A percentile compares a stretch with the other conserved stretches of the same genome.
phyloP scores from a whole-genome alignment of 2,888 invertebrate genomes.

The Cantharis flavilabris region DNA sequence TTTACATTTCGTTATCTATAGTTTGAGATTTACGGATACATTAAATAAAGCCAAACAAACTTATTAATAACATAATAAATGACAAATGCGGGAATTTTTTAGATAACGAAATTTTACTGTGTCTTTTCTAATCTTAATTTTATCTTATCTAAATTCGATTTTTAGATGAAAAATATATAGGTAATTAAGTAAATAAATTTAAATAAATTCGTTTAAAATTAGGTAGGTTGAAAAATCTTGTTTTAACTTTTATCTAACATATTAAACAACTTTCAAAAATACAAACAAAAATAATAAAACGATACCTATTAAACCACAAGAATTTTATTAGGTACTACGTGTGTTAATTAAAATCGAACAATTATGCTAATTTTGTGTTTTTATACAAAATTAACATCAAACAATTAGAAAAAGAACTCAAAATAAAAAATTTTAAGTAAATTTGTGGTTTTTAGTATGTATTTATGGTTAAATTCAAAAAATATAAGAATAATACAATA shows the following conservation, averaged over 20 bases:
- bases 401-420: no score
- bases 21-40: not conserved
- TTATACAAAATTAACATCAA: not conserved
- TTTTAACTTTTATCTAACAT: not conserved
- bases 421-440: no score
- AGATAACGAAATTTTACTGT: not conserved
- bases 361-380: not conserved
- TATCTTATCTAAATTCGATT: slow-evolving; percentile 1
- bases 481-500: no score
- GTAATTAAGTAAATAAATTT: not conserved
- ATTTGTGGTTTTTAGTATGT: no score
- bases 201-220: not conserved
- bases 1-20: slow-evolving; percentile 2
- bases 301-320: not conserved
- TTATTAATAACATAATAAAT: slow-evolving; percentile 3
- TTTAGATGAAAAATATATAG: not conserved
- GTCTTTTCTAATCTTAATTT: not conserved
- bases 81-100: not conserved
- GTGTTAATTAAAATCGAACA: not conserved
- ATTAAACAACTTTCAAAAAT: not conserved
- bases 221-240: not conserved
- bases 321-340: not conserved
- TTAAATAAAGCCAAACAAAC: slow-evolving; percentile 1
- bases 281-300: not conserved
- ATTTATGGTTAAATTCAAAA: no score